Conservation (phyloP, 2,113 vertebrate genomes). For the Silurus glanis region DNA sequence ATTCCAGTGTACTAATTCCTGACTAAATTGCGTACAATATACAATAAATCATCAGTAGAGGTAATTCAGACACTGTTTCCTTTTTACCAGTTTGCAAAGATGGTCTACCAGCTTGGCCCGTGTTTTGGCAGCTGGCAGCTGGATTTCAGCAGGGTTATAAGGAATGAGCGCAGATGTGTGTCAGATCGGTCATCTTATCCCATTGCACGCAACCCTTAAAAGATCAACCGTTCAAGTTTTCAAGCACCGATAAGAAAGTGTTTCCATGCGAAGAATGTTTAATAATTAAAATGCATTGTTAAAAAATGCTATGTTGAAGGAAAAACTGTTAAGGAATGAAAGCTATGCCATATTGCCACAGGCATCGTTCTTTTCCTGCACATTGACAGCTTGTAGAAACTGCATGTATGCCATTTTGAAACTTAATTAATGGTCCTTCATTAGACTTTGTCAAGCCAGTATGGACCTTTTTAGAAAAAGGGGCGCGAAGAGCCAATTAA, state of each 20-base stretch:
- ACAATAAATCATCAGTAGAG: neutral
- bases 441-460: conserved; percentile 42
- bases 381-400: neutral
- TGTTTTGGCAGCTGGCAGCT: neutral
- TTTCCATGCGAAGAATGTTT: neutral
- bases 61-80: neutral
- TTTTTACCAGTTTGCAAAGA: neutral
- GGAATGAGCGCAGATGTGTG: neutral
- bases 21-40: neutral
- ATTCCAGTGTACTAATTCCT: neutral
- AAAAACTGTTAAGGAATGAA: neutral
- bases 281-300: neutral
- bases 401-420: neutral
- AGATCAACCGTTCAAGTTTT: neutral
- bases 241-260: neutral
- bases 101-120: neutral
- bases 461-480: conserved; percentile 40
- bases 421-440: conserved; percentile 27
- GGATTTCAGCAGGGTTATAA: neutral
- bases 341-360: neutral
- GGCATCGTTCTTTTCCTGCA: neutral
- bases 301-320: neutral
- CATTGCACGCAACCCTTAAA: neutral
- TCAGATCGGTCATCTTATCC: neutral
- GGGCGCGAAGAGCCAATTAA: conserved; percentile 50